Evolutionary conservation across 2,888 invertebrate species (phyloP).

Genomic region (Gastracanthus pulcherrimus): DNA sequence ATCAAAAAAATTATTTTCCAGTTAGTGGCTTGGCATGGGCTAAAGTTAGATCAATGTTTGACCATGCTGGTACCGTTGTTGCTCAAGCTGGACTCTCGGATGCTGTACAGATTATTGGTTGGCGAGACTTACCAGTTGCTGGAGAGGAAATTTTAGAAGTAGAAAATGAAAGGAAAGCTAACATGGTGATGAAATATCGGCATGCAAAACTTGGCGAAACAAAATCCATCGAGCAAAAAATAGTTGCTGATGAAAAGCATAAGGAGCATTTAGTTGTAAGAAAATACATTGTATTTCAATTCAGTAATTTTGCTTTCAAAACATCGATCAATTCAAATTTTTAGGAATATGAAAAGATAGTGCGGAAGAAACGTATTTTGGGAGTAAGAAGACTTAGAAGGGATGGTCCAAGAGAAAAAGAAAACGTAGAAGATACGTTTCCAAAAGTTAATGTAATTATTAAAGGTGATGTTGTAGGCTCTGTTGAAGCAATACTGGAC

Average conservation of each 20-base stretch:
- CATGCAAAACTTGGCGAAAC: conserved; percentile 80
- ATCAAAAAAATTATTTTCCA: conserved; percentile 79
- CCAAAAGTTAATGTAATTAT: conserved; percentile 82
- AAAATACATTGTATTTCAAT: conserved; percentile 31
- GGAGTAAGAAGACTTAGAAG: conserved; percentile 81
- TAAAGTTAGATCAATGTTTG: conserved; percentile 89
- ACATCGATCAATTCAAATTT: conserved; percentile 49
- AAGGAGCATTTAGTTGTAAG: conserved; percentile 81
- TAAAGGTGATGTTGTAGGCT: conserved; percentile 96
- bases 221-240: conserved; percentile 82
- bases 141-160: conserved; percentile 94
- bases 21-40: conserved; percentile 92
- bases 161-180: conserved; percentile 85
- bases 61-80: conserved; percentile 85
- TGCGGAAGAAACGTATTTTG: conserved; percentile 81
- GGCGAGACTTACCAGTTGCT: conserved; percentile 92
- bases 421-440: conserved; percentile 77
- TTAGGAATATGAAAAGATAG: conserved; percentile 81
- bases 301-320: background rate
- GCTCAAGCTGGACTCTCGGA: conserved; percentile 86
- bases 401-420: conserved; percentile 79
- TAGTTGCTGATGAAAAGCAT: conserved; percentile 83
- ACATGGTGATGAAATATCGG: conserved; percentile 84
- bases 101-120: conserved; percentile 93
- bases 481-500: conserved; percentile 96